A percentile compares a stretch with the other conserved stretches of the same genome.
These are phyloP conservation scores for Megaceryle maxima DNA, from an alignment of 2,113 vertebrate species.

Conservation along the genomic window DNA sequence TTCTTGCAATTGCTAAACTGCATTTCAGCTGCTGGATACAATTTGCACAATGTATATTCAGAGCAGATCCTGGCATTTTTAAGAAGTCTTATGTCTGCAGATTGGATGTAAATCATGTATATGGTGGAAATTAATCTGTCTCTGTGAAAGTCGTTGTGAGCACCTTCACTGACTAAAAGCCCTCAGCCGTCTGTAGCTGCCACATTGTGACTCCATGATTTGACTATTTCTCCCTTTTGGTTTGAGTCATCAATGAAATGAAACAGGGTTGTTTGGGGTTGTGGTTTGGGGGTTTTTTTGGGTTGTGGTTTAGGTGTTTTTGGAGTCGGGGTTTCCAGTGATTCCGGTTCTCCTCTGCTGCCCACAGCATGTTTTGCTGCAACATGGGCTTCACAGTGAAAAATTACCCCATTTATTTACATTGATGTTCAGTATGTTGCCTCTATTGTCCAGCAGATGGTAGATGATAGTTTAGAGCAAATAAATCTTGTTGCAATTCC, in stretches of 20 bases:
- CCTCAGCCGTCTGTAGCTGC: background rate
- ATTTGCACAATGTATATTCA: background rate
- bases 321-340: background rate
- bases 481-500: conserved; percentile 5
- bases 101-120: background rate
- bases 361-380: background rate
- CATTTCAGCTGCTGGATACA: background rate
- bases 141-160: background rate
- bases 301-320: too few species aligned
- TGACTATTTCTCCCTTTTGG: background rate
- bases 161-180: background rate
- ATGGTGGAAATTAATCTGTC: background rate
- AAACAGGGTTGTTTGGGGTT: background rate
- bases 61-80: background rate
- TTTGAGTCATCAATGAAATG: background rate
- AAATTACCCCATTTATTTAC: background rate
- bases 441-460: background rate
- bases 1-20: background rate
- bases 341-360: background rate
- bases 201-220: background rate
- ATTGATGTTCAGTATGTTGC: background rate
- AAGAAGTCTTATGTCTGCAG: background rate
- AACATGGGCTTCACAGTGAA: background rate
- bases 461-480: background rate
- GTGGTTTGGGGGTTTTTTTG: background rate